These are phyloP conservation scores for Nothocercus nigrocapillus DNA, from an alignment of 2,113 vertebrate genomes.

Conservation along the genomic window DNA sequence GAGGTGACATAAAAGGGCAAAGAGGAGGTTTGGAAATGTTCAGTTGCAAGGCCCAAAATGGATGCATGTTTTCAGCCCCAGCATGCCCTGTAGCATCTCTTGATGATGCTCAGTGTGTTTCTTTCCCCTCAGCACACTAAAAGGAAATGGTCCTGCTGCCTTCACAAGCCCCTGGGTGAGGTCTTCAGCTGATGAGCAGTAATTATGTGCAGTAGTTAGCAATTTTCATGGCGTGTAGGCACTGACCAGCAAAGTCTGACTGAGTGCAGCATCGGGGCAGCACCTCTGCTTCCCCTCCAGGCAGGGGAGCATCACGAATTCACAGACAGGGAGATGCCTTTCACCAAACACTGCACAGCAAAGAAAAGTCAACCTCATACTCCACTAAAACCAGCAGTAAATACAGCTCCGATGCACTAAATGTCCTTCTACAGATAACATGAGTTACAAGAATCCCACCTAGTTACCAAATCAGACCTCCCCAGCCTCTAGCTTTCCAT, in stretches of 20 bases:
- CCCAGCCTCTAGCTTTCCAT: not conserved
- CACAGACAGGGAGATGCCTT: not conserved
- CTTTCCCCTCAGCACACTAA: not conserved
- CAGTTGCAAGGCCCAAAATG: not conserved
- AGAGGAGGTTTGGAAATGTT: not conserved
- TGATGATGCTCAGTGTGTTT: not conserved
- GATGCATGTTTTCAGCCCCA: not conserved
- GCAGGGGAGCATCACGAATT: not conserved
- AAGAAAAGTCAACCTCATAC: not conserved
- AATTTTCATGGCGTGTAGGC: not conserved
- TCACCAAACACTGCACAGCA: not conserved
- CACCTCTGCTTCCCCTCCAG: not conserved
- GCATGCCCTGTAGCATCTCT: not conserved
- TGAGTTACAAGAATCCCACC: not conserved
- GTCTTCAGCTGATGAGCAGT: rapidly evolving
- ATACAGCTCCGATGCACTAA: not conserved
- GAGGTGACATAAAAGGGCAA: not conserved
- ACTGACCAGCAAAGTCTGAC: not conserved
- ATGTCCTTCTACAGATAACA: not conserved
- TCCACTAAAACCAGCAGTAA: not conserved
- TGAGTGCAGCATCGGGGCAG: not conserved
- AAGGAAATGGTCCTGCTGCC: not conserved
- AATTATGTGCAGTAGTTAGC: not conserved
- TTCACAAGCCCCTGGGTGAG: not conserved
- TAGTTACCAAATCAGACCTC: not conserved